These are phyloP conservation scores for Oscarella lobularis DNA, from an alignment of 37 sponge, comb jelly and placozoan genomes.

Conservation along the genomic window DNA sequence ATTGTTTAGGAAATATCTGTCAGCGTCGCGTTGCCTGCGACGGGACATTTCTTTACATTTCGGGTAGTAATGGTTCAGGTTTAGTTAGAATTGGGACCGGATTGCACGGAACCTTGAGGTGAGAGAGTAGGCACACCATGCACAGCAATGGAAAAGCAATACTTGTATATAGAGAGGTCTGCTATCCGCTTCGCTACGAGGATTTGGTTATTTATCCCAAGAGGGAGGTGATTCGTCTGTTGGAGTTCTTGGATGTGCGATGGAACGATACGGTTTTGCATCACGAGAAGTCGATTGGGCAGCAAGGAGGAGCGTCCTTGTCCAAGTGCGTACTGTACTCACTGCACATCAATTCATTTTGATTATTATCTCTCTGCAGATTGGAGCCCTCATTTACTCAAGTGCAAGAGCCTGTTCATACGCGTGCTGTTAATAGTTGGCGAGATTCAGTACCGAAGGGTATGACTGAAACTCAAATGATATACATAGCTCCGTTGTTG, in stretches of 20 bases:
- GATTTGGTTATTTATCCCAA: conserved; percentile 41
- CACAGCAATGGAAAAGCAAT: too few relatives aligned
- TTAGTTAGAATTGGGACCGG: conserved; percentile 64
- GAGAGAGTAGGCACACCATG: too few relatives aligned
- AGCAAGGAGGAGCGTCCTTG: conserved; percentile 24
- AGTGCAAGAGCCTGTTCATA: conserved; percentile 52
- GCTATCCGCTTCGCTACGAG: conserved; percentile 72
- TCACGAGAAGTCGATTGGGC: conserved; percentile 44
- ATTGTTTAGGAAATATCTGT: too few relatives aligned
- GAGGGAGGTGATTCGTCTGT: conserved; percentile 29
- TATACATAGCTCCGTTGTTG: background rate
- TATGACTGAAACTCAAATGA: background rate
- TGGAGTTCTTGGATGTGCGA: conserved; percentile 41
- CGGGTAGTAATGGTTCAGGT: conserved; percentile 27
- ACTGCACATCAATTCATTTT: background rate
- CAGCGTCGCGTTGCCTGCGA: conserved; percentile 62
- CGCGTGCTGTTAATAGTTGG: conserved; percentile 50
- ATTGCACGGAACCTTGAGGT: conserved; percentile 41
- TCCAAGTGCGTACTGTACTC: conserved; percentile 37
- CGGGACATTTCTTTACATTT: conserved; percentile 59
- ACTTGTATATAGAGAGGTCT: conserved; percentile 19
- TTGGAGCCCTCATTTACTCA: conserved; percentile 75
- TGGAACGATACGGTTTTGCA: conserved; percentile 67
- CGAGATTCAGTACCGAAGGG: conserved; percentile 25
- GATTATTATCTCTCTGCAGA: conserved; percentile 5